These are phyloP conservation scores for Dastarcus helophoroides DNA, from an alignment of 2,888 invertebrate species.

Conservation along the genomic window DNA sequence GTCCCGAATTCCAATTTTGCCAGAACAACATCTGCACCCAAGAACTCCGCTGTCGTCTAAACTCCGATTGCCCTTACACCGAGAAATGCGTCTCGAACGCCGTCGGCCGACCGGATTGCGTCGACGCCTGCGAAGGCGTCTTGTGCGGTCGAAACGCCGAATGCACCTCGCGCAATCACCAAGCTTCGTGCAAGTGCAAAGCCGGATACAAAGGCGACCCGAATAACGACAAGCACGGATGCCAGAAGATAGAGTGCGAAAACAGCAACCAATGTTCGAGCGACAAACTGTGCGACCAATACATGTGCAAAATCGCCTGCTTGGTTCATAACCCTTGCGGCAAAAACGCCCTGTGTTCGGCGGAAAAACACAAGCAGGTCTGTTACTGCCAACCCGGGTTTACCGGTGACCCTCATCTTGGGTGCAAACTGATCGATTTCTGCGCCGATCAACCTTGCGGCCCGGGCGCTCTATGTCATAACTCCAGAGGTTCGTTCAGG, in stretches of 20 bases:
- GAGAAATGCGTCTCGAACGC: conserved; percentile 61
- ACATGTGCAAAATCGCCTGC: conserved; percentile 79
- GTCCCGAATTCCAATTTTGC: conserved; percentile 77
- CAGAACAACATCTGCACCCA: conserved; percentile 74
- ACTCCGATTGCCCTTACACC: conserved; percentile 60
- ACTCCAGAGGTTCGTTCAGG: conserved; percentile 65
- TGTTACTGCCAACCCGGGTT: conserved; percentile 83
- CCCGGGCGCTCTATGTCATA: conserved; percentile 67
- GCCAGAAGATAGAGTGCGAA: conserved; percentile 68
- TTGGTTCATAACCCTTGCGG: conserved; percentile 75
- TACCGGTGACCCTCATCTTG: conserved; percentile 63
- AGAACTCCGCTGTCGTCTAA: conserved; percentile 61
- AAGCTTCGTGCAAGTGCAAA: conserved; percentile 66
- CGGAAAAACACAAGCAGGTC: conserved; percentile 66
- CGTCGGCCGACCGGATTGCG: conserved; percentile 66
- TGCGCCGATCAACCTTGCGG: conserved; percentile 71
- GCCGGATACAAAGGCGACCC: conserved; percentile 65
- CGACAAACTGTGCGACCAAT: conserved; percentile 72
- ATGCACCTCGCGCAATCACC: conserved; percentile 62
- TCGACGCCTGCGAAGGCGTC: conserved; percentile 60
- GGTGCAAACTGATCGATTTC: conserved; percentile 66
- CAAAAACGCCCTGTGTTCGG: conserved; percentile 72
- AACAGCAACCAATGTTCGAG: conserved; percentile 60
- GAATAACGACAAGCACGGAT: conserved; percentile 63
- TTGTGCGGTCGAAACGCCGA: conserved; percentile 74